Percentiles rank a stretch among this genome's conserved stretches.
phyloP scores from a whole-genome alignment of 2,888 invertebrate genomes.

The Cosmopolites sordidus region DNA sequence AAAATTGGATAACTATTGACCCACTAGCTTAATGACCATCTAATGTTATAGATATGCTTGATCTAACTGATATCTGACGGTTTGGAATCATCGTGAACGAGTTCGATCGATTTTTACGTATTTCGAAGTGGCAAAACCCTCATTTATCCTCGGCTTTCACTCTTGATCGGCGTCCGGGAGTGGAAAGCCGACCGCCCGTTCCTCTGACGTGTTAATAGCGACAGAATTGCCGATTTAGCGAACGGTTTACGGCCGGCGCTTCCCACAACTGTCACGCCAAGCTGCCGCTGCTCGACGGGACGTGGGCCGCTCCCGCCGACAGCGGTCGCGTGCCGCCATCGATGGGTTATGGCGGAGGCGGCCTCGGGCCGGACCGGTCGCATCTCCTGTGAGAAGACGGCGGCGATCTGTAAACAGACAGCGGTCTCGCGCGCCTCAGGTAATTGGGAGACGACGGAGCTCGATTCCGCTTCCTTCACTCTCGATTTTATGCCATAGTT shows the following conservation, averaged over 20 bases:
- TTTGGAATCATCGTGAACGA: too few species aligned
- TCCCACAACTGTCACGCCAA: slow-evolving; percentile 20
- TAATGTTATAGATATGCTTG: too few species aligned
- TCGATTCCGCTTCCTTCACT: neutral
- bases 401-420: slow-evolving; percentile 18
- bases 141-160: neutral
- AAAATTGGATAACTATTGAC: too few species aligned
- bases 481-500: too few species aligned
- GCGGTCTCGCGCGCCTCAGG: slow-evolving; percentile 2
- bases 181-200: neutral
- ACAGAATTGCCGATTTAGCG: slow-evolving; percentile 11
- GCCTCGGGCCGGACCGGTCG: slow-evolving; percentile 17
- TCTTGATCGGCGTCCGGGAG: neutral
- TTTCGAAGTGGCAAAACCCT: neutral
- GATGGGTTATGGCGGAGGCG: slow-evolving; percentile 29
- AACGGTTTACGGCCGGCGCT: slow-evolving; percentile 5
- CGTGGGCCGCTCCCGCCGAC: slow-evolving; percentile 39
- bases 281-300: slow-evolving; percentile 18
- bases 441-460: neutral
- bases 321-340: slow-evolving; percentile 45
- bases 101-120: too few species aligned
- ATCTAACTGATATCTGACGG: too few species aligned
- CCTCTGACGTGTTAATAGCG: slow-evolving; percentile 13
- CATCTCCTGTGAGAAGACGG: slow-evolving; percentile 12
- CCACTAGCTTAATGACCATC: too few species aligned